Base-by-base conservation (phyloP, 2,888 invertebrate genomes). In the Endotricha flammealis region DNA sequence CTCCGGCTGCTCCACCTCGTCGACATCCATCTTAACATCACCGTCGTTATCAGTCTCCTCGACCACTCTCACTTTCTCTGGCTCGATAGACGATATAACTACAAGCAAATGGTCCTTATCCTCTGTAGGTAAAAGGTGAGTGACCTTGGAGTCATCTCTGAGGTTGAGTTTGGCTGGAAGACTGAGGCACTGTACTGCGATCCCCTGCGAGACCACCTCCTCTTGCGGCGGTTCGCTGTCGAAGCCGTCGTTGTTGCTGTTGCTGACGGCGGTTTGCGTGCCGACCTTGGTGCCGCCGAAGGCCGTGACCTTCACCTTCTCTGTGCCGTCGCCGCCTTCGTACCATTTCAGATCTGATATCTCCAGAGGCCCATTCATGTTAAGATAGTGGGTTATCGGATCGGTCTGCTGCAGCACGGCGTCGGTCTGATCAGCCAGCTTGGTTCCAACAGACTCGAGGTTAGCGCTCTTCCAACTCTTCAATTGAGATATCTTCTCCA, bases 51-150 rank as follows among this genome's bases (percentile, higher is more conserved):
- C 81, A 0, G 55, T 61, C n/a, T 74, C 72, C 17, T 70, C 71
- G 22, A 73, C 72, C 1, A 50, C 42, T 45, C 75, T 80, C 0
- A 72, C 43, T 39, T 68, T 72, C 0, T 70, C 71, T 0, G 72
- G 75, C 10, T 78, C 73, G 10, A 86, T 68, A 40, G 65, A 70
- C 1, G 83, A 83, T 32, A 91, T 66, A 2, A 90, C 87, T 0
- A 92, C 90, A 29, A 94, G 69, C 36, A 94, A 59, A 64, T 92
- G 91, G 42, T 88, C 88, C 43, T 91, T 91, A 60, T 93, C 92
- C 44, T 90, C 89, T 0, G 92, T 92, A 0, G 93, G 91, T 39
- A 92, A 60, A 27, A 94, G 88, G 52, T 91, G 90, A 0, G 89
- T 88, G 9, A 92, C 85, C 53, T 78, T 86, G 29, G 90, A 71